Conservation (phyloP, 2,888 invertebrate genomes). For the Chrysolina americana region DNA sequence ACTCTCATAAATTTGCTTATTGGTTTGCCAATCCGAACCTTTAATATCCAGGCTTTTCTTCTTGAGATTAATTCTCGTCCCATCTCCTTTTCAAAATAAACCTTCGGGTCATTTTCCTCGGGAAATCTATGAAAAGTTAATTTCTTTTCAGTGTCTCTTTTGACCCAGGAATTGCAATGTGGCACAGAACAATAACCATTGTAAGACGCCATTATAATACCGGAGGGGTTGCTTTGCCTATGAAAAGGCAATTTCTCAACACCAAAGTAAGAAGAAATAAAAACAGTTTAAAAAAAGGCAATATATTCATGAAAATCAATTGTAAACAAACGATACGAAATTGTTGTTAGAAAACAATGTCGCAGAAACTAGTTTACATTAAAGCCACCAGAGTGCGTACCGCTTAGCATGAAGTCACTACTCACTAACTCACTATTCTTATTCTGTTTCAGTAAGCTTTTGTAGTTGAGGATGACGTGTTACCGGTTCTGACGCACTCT, state of each 20-base stretch:
- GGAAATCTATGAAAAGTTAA: not conserved
- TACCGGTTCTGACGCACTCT: no score
- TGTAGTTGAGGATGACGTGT: no score
- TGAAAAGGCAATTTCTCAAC: not conserved
- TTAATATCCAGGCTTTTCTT: slow-evolving; percentile 21
- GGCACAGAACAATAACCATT: slow-evolving; percentile 6
- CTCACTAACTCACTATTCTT: no score
- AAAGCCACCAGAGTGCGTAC: slow-evolving; percentile 22
- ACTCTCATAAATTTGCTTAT: slow-evolving; percentile 12
- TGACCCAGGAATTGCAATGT: slow-evolving; percentile 8
- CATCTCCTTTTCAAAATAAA: slow-evolving; percentile 9
- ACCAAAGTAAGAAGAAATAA: not conserved
- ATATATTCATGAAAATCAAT: not conserved
- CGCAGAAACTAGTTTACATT: slow-evolving; percentile 20
- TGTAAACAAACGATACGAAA: slow-evolving; percentile 21
- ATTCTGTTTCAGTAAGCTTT: no score
- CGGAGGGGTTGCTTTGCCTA: not conserved
- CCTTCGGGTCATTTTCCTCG: not conserved
- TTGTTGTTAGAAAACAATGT: slow-evolving; percentile 22
- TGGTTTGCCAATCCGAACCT: slow-evolving; percentile 18
- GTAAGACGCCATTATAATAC: not conserved
- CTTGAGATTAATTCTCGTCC: slow-evolving; percentile 2
- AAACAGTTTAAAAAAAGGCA: not conserved
- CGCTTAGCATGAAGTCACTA: slow-evolving; percentile 15
- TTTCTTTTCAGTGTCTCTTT: not conserved